Conservation (phyloP, 2,113 vertebrate genomes). For the Archilochus colubris region DNA sequence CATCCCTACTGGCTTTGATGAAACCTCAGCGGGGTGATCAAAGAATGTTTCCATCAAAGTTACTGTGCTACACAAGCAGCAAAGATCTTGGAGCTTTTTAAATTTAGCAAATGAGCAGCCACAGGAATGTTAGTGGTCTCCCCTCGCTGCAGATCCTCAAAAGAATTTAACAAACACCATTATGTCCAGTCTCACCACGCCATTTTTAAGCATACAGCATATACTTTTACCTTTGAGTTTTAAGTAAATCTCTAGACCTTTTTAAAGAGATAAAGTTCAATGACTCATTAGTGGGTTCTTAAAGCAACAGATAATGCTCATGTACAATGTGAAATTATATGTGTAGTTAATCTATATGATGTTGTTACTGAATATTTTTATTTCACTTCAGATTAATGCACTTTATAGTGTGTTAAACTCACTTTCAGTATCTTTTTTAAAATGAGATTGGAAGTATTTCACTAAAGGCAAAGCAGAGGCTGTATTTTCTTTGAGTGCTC, state of each 20-base stretch:
- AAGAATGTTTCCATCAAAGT: not conserved
- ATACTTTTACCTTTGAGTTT: not conserved
- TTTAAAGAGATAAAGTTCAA: not conserved
- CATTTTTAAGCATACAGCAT: not conserved
- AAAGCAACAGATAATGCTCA: not conserved
- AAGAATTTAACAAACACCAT: not conserved
- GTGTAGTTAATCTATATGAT: not conserved
- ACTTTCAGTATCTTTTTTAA: not conserved
- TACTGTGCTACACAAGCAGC: not conserved
- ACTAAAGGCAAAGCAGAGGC: not conserved
- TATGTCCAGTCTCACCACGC: not conserved
- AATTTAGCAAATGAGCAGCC: not conserved
- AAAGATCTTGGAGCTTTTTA: not conserved
- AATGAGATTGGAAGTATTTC: not conserved
- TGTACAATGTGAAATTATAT: too few relatives aligned
- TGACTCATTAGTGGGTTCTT: not conserved
- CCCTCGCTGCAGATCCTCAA: not conserved
- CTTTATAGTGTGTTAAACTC: not conserved
- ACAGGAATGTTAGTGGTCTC: not conserved
- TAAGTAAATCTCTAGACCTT: not conserved
- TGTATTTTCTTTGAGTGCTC: not conserved
- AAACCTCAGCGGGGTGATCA: not conserved
- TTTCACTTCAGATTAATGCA: not conserved
- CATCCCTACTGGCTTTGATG: not conserved
- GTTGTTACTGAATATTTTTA: not conserved